These are phyloP conservation scores for Sander vitreus DNA, from an alignment of 2,113 vertebrate species.

Conservation along the genomic window DNA sequence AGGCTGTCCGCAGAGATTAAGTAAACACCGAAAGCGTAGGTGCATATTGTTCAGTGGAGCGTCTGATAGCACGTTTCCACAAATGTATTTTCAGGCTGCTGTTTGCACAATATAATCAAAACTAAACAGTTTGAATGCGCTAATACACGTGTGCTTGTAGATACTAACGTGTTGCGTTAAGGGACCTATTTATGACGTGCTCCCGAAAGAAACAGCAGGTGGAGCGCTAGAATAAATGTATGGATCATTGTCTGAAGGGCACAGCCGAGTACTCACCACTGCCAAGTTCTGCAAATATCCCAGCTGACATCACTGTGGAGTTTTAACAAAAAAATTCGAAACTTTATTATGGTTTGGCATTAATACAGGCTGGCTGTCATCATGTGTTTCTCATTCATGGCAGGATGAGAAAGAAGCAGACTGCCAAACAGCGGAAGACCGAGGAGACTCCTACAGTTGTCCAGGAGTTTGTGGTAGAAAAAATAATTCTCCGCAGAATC, in stretches of 20 bases:
- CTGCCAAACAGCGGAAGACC: conserved; percentile 97
- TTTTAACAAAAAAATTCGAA: not conserved
- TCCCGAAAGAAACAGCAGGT: conserved; percentile 65
- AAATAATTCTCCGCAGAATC: conserved; percentile 93
- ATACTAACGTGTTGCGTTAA: conserved; percentile 54
- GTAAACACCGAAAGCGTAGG: conserved; percentile 74
- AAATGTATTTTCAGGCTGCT: not conserved
- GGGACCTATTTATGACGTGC: not conserved
- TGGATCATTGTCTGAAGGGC: conserved; percentile 48
- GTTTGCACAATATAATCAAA: not conserved
- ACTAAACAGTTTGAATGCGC: not conserved
- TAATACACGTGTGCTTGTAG: not conserved
- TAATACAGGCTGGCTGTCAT: not conserved
- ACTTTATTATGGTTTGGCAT: not conserved
- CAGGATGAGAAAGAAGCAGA: conserved; percentile 99
- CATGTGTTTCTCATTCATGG: conserved; percentile 65
- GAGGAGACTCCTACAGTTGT: conserved; percentile 91
- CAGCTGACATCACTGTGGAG: not conserved
- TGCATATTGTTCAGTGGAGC: conserved; percentile 53
- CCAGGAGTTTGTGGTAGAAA: conserved; percentile 98
- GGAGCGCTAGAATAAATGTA: conserved; percentile 62
- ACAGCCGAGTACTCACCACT: conserved; percentile 22
- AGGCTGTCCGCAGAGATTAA: conserved; percentile 63
- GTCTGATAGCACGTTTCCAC: conserved; percentile 13
- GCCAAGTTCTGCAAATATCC: conserved; percentile 13